phyloP scores from a whole-genome alignment of 2,888 invertebrate genomes.

The Eristalis tenax region DNA sequence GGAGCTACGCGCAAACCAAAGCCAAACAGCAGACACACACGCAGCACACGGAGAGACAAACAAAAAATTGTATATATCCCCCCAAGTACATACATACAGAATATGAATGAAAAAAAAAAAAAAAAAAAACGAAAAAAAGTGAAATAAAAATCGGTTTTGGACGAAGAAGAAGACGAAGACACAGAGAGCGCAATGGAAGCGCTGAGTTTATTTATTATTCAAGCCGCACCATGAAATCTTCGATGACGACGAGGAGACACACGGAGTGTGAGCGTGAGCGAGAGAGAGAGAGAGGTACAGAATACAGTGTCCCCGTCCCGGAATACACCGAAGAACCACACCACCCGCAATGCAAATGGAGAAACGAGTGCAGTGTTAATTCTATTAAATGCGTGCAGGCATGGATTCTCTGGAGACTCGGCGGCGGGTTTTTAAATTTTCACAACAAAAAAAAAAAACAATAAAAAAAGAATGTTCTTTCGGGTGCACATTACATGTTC shows the following conservation, averaged over 20 bases:
- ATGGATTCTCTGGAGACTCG: neutral
- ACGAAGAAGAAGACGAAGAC: conserved; percentile 18
- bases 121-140: conserved; percentile 2
- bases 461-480: no score
- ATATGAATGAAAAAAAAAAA: conserved; percentile 34
- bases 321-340: neutral
- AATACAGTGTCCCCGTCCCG: neutral
- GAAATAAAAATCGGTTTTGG: neutral
- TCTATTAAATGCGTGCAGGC: neutral
- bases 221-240: conserved; percentile 33
- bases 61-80: neutral
- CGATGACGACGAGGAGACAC: neutral
- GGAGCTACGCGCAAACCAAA: neutral
- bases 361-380: neutral
- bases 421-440: neutral
- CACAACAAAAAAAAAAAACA: neutral
- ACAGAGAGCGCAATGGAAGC: conserved; percentile 41
- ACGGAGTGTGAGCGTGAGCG: no score
- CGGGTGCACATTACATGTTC: neutral
- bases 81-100: neutral
- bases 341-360: neutral
- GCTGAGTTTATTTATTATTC: conserved; percentile 14
- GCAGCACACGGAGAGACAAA: conserved; percentile 26
- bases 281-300: conserved; percentile 35
- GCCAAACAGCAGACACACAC: neutral